Evolutionary conservation across 2,888 invertebrate genomes (phyloP).

Genomic region (Heliconius hortense): DNA sequence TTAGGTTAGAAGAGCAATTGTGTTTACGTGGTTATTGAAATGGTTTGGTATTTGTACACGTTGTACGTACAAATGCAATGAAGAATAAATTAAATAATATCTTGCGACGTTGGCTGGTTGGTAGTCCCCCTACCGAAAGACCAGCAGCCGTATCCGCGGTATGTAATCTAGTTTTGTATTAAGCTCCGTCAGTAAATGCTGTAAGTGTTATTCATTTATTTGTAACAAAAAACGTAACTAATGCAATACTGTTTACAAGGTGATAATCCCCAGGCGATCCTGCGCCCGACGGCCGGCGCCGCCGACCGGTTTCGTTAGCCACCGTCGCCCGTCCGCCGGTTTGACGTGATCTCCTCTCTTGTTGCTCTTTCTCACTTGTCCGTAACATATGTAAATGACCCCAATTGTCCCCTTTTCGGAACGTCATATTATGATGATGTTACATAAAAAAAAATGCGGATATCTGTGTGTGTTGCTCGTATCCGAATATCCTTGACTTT

Average conservation of each 20-base stretch:
- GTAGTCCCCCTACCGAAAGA: neutral
- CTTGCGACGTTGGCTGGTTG: neutral
- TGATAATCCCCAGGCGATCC: slow-evolving; percentile 66
- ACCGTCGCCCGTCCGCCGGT: slow-evolving; percentile 73
- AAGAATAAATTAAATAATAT: neutral
- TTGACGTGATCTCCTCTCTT: slow-evolving; percentile 78
- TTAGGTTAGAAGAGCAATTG: slow-evolving; percentile 33
- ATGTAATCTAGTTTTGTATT: slow-evolving; percentile 19
- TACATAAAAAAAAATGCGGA: slow-evolving; percentile 26
- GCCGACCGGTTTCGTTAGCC: slow-evolving; percentile 77
- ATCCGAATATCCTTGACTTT: slow-evolving; percentile 34
- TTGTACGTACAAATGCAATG: neutral
- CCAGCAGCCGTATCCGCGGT: slow-evolving; percentile 9
- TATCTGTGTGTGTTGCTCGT: slow-evolving; percentile 1
- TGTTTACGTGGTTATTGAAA: slow-evolving; percentile 20
- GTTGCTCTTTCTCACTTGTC: slow-evolving; percentile 70
- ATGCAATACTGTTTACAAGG: slow-evolving; percentile 78
- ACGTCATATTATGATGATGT: slow-evolving; percentile 27
- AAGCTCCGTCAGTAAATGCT: slow-evolving; percentile 28
- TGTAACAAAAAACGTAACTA: slow-evolving; percentile 51
- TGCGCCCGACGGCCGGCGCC: slow-evolving; percentile 72
- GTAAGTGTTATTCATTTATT: slow-evolving; percentile 34
- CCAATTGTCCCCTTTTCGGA: slow-evolving; percentile 56
- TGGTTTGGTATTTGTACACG: slow-evolving; percentile 13
- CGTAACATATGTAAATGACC: slow-evolving; percentile 76